These are phyloP conservation scores for Cariama cristata DNA, from an alignment of 2,113 vertebrate species.

Conservation along the genomic window DNA sequence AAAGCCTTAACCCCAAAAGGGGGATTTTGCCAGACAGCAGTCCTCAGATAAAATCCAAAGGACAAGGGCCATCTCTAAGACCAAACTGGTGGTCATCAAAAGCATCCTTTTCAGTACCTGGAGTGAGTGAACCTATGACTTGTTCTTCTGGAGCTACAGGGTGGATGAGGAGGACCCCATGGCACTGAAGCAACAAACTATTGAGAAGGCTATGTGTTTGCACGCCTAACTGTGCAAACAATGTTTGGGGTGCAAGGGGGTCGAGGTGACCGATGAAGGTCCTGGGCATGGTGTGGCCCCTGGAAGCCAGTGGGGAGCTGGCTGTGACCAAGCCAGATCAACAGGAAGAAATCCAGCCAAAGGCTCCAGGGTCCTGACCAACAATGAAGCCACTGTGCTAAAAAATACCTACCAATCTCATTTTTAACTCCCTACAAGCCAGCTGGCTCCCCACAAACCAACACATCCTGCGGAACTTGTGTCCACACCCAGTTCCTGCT, in stretches of 20 bases:
- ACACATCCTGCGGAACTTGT: background rate
- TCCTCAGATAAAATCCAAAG: background rate
- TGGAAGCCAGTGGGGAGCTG: background rate
- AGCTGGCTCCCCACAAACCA: conserved; percentile 26
- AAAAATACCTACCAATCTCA: background rate
- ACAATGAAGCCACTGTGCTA: conserved; percentile 1
- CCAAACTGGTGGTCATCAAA: background rate
- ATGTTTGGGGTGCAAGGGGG: background rate
- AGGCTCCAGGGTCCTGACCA: background rate
- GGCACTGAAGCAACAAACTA: background rate
- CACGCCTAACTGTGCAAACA: background rate
- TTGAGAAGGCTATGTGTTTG: background rate
- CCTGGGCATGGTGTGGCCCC: background rate
- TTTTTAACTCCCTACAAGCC: background rate
- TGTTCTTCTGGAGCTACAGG: background rate
- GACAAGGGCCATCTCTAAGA: background rate
- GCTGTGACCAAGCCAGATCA: background rate
- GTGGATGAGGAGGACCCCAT: background rate
- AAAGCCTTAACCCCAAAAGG: background rate
- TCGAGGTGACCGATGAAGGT: background rate
- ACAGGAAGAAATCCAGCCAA: conserved; percentile 1
- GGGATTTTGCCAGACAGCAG: background rate
- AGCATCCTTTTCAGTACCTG: background rate
- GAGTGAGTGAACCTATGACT: background rate
- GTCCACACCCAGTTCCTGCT: background rate